A percentile compares a stretch with the other conserved stretches of the same genome.
These are phyloP conservation scores for Gymnogyps californianus DNA, from an alignment of 2,113 vertebrate genomes.

Conservation along the genomic window DNA sequence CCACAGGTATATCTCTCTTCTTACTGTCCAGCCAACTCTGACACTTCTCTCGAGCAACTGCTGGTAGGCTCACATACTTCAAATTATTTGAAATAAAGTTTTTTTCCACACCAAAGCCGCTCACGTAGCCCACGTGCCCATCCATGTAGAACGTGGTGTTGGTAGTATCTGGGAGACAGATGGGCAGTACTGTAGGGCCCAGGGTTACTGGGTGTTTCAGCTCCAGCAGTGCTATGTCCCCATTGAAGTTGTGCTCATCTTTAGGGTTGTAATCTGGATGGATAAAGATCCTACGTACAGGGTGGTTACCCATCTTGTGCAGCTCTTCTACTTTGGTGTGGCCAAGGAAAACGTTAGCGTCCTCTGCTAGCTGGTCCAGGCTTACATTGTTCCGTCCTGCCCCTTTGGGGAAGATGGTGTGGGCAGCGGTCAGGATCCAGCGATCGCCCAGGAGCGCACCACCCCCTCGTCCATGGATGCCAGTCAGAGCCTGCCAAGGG, in stretches of 20 bases:
- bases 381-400: not conserved
- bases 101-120: slow-evolving; percentile 82
- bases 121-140: slow-evolving; percentile 76
- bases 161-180: slow-evolving; percentile 82
- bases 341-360: slow-evolving; percentile 64
- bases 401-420: slow-evolving; percentile 69
- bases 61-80: slow-evolving; percentile 71
- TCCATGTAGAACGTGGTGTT: not conserved
- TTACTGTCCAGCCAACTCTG: slow-evolving; percentile 33
- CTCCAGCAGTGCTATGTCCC: slow-evolving; percentile 89
- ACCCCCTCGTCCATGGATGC: slow-evolving; percentile 66
- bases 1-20: not conserved
- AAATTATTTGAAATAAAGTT: slow-evolving; percentile 15
- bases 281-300: slow-evolving; percentile 71
- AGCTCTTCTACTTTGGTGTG: not conserved
- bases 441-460: slow-evolving; percentile 84
- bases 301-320: slow-evolving; percentile 46
- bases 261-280: slow-evolving; percentile 78
- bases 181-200: slow-evolving; percentile 74
- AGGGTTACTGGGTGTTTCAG: slow-evolving; percentile 77
- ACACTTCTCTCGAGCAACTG: slow-evolving; percentile 6
- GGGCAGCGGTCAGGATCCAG: slow-evolving; percentile 91
- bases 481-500: slow-evolving; percentile 85
- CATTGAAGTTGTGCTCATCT: slow-evolving; percentile 62
- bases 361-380: not conserved